phyloP scores from a whole-genome alignment of 2,797 vertebrate genomes.

The Acanthurus leucopareius region DNA sequence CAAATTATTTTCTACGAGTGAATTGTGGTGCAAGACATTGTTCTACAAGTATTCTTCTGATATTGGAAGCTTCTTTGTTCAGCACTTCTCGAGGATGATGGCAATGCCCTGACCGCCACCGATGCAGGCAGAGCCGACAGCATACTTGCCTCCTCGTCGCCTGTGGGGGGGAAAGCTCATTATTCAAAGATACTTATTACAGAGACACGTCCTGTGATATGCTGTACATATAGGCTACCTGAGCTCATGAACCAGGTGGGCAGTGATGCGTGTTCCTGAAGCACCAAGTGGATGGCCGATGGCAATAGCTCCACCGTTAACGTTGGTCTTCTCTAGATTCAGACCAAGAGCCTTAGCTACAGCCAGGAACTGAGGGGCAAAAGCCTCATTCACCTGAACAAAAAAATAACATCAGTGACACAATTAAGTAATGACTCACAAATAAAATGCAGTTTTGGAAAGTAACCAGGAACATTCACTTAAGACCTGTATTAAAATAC shows the following conservation, averaged over 20 bases:
- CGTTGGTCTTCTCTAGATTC: conserved; percentile 92
- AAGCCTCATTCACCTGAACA: conserved; percentile 95
- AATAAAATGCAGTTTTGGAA: background rate
- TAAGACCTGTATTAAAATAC: background rate
- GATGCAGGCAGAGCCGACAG: conserved; percentile 95
- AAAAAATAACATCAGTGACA: conserved; percentile 4
- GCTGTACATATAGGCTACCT: conserved; percentile 78
- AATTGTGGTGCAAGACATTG: conserved; percentile 1
- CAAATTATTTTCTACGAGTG: background rate
- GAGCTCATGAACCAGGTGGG: conserved; percentile 94
- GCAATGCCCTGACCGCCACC: conserved; percentile 98
- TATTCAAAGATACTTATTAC: conserved; percentile 8
- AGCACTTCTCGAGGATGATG: conserved; percentile 89
- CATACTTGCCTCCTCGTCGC: conserved; percentile 92
- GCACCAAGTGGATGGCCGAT: conserved; percentile 94
- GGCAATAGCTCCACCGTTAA: conserved; percentile 95
- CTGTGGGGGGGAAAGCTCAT: conserved; percentile 73
- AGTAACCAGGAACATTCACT: background rate
- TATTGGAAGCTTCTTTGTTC: conserved; percentile 32
- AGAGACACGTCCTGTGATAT: background rate
- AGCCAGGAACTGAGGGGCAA: conserved; percentile 94
- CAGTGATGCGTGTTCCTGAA: conserved; percentile 93
- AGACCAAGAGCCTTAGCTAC: conserved; percentile 91
- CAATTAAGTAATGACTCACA: background rate
- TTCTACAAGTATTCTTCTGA: conserved; percentile 18